Evolutionary conservation across 2,797 vertebrate species (phyloP).

Genomic region (Toxotes lorentzi): DNA sequence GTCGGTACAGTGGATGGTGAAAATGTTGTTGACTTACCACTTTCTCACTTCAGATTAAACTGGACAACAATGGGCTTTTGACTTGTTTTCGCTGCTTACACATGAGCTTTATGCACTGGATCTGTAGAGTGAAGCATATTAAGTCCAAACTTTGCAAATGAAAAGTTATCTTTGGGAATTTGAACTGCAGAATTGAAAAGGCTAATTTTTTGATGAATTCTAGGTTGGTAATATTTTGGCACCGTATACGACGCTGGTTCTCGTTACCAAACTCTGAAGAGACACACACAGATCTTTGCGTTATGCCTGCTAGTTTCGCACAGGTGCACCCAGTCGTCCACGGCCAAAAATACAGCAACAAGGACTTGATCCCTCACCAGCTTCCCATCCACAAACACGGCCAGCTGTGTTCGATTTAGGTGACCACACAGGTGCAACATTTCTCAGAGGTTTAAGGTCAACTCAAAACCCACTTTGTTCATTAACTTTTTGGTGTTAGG

Average conservation of each 20-base stretch:
- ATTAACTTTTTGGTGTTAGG: neutral
- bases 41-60: neutral
- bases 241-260: neutral
- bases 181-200: neutral
- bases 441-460: neutral
- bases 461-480: neutral
- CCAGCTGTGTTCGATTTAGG: neutral
- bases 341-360: neutral
- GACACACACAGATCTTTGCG: neutral
- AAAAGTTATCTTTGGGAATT: neutral
- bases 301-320: neutral
- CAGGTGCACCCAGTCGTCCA: neutral
- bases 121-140: neutral
- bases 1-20: neutral
- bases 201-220: neutral
- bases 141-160: too few species aligned
- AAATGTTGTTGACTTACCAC: too few species aligned
- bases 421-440: neutral
- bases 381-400: conserved; percentile 1
- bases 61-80: neutral
- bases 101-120: neutral
- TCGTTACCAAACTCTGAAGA: neutral
- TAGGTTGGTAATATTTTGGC: neutral
- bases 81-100: neutral
- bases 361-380: conserved; percentile 2